phyloP scores from a whole-genome alignment of 2,888 invertebrate species.

The Archips xylosteana region DNA sequence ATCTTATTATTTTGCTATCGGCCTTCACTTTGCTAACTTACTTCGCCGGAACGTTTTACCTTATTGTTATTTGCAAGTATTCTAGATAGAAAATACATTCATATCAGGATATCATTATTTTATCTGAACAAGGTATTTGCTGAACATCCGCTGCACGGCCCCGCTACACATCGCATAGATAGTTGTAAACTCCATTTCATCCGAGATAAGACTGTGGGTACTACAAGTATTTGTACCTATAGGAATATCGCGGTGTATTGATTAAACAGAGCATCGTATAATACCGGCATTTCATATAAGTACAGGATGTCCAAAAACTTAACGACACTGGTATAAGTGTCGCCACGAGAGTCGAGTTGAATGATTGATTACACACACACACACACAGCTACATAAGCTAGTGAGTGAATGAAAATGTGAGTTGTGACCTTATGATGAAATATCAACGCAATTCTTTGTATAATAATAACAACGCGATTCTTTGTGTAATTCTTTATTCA shows the following conservation, averaged over 20 bases:
- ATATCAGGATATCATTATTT: not conserved
- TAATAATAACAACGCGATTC: no score
- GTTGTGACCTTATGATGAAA: no score
- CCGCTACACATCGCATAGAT: not conserved
- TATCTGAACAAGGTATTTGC: not conserved
- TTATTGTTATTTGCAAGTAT: not conserved
- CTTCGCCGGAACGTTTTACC: not conserved
- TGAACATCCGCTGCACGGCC: not conserved
- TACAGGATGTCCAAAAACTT: no score
- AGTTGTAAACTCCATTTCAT: not conserved
- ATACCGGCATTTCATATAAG: not conserved
- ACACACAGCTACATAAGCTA: no score
- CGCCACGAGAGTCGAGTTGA: no score
- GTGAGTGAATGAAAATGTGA: no score
- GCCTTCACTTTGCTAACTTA: not conserved
- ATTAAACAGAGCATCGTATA: not conserved
- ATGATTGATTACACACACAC: no score
- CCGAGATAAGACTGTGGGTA: not conserved
- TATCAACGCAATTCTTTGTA: no score
- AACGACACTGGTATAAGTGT: no score
- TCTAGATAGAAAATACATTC: not conserved
- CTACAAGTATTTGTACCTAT: not conserved
- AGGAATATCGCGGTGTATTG: not conserved
- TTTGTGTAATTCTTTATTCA: no score
- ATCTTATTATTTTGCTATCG: not conserved